A percentile compares a stretch with the other conserved stretches of the same genome.
Evolutionary conservation across 2,113 vertebrate species (phyloP).

Genomic region (Oxygymnocypris stewartii): DNA sequence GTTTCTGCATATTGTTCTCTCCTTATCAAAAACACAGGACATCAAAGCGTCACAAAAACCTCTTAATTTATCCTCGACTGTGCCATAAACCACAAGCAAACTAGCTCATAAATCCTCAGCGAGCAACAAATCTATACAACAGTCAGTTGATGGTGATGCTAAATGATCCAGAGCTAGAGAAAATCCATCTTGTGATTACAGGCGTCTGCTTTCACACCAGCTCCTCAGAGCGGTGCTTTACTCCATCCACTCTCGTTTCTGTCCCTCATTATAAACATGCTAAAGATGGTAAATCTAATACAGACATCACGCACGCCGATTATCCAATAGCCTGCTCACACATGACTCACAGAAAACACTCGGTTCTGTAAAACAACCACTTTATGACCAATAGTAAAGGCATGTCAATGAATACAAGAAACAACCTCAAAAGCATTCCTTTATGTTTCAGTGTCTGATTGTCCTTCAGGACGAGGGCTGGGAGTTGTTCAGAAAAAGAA

Average conservation of each 20-base stretch:
- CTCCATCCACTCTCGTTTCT: conserved; percentile 16
- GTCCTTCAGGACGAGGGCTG: not conserved
- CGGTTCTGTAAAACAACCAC: conserved; percentile 24
- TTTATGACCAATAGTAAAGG: conserved; percentile 39
- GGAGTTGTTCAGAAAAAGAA: not conserved
- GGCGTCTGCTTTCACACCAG: not conserved
- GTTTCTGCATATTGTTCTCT: too few species aligned
- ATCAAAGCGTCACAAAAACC: not conserved
- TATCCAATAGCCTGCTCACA: not conserved
- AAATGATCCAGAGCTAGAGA: not conserved
- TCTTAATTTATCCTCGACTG: conserved; percentile 26
- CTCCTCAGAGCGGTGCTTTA: not conserved
- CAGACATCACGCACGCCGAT: conserved; percentile 31
- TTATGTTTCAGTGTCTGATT: not conserved
- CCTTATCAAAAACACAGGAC: too few species aligned
- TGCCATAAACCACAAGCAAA: not conserved
- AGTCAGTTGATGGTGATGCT: conserved; percentile 9
- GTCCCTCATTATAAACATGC: conserved; percentile 29
- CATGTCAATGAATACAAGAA: not conserved
- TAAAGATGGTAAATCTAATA: conserved; percentile 42
- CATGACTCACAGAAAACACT: conserved; percentile 36
- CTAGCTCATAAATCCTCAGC: not conserved
- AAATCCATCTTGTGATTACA: conserved; percentile 17
- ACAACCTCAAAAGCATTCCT: not conserved
- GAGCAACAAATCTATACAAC: conserved; percentile 16